A percentile compares a stretch with the other conserved stretches of the same genome.
Conservation (phyloP, 1,140 invertebrate genomes). For the Drosophila pallidifrons region DNA sequence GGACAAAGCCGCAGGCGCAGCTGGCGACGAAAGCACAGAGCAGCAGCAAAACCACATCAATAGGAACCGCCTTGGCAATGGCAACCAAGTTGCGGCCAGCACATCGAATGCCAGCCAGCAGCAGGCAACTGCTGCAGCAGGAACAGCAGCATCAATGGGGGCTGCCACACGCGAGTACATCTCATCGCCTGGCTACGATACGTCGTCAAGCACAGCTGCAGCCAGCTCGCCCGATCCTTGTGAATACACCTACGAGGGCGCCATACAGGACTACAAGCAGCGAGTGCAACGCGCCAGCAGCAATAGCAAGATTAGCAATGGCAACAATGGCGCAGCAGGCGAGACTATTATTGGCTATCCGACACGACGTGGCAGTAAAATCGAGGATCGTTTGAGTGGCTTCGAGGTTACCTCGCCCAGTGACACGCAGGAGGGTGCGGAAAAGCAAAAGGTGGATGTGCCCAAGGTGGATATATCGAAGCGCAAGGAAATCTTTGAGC, state of each 20-base stretch:
- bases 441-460: constrained; percentile 86
- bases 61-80: constrained; percentile 57
- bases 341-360: constrained; percentile 70
- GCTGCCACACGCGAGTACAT: constrained; percentile 70
- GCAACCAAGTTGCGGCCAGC: constrained; percentile 38
- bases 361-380: constrained; percentile 76
- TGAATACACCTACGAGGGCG: constrained; percentile 94
- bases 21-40: constrained; percentile 39
- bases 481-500: constrained; percentile 93
- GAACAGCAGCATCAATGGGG: not conserved
- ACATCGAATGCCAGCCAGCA: constrained; percentile 45
- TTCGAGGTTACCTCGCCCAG: constrained; percentile 83
- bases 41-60: constrained; percentile 73
- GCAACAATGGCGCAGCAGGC: constrained; percentile 43
- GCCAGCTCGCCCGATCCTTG: constrained; percentile 82
- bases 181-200: constrained; percentile 83
- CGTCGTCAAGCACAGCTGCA: constrained; percentile 76
- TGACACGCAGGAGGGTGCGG: constrained; percentile 82
- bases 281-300: constrained; percentile 87
- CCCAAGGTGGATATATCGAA: constrained; percentile 93
- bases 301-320: constrained; percentile 55
- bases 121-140: constrained; percentile 18
- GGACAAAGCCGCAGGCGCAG: constrained; percentile 68
- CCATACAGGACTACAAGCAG: constrained; percentile 93
- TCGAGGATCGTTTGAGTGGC: constrained; percentile 79